Base-by-base conservation (phyloP, 23 tunicate genomes). In the Ascidia mentula region DNA sequence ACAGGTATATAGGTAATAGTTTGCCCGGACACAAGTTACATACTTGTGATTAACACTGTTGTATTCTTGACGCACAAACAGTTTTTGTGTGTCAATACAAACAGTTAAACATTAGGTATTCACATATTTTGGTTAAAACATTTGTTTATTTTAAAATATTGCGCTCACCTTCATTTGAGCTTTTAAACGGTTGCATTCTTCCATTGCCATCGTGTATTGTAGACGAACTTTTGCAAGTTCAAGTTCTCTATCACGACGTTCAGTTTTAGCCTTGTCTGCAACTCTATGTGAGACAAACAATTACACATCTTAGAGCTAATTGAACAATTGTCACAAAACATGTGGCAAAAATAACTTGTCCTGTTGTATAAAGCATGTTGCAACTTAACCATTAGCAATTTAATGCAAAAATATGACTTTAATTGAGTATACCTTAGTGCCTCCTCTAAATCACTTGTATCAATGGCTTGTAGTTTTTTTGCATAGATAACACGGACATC, bases 401-500 rank as follows among this genome's bases (percentile, higher is more conserved):
- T 9, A 15, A 12, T 42, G 53, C 15, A 15, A 42, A 42, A 15
- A 15, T 9, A 12, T 42, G 15, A 42, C 15, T 42, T 42, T 42
- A 42, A 42, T 42, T 42, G 53, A 42, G 53, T 42, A 9, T 82
- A 92, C 97, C 32, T 45, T 38, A 80, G 53, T 34, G 92, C 91
- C 17, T 79, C 78, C 42, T 83, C 88, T 38, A 87, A 69, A 18
- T 92, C 92, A 6, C 82, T 40, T 31, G 88, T 92, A 38, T 92
- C 92, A 15, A 92, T 42, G 0, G 97, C 84, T 15, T 34, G 69
- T 36, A 92, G 40, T 31, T 79, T 92, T 69, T 92, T 92, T 40
- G 97, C 92, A 75, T 87, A 92, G 42, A 92, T 74, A 8, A 92
- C 69, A 40, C 97, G 84, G 37, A 92, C 35, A 42, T 92, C 97